Evolutionary conservation across 2,797 vertebrate genomes (phyloP).

Genomic region (Pristis pectinata): DNA sequence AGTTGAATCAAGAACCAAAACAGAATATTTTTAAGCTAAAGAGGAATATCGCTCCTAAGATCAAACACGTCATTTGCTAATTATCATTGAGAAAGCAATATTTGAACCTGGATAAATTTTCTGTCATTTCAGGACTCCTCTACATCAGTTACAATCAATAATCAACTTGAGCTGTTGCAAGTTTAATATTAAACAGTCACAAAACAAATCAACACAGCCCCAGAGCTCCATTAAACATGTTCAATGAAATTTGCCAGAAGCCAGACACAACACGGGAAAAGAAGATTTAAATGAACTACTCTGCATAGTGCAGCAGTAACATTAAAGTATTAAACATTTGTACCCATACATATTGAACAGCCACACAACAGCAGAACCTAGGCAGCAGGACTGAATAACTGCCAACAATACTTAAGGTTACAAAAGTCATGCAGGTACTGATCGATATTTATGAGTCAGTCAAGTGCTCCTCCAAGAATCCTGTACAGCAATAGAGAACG

Average conservation of each 20-base stretch:
- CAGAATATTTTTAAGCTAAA: neutral
- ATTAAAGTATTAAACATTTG: neutral
- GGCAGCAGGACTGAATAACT: neutral
- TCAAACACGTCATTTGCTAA: neutral
- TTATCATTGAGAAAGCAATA: neutral
- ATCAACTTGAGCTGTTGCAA: neutral
- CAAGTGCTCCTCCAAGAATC: neutral
- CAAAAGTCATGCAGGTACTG: neutral
- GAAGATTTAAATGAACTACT: neutral
- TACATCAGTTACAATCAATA: neutral
- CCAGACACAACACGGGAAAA: neutral
- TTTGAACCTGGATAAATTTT: neutral
- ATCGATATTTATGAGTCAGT: neutral
- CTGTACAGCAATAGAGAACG: neutral
- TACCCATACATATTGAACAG: neutral
- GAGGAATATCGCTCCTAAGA: neutral
- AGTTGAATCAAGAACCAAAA: neutral
- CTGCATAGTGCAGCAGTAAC: neutral
- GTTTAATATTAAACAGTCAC: constrained; percentile 17
- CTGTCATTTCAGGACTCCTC: neutral
- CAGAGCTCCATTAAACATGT: neutral
- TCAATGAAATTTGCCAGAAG: neutral
- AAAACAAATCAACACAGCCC: neutral
- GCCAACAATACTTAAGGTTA: neutral
- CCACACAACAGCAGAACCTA: neutral